phyloP scores from a whole-genome alignment of 2,113 vertebrate species.

The Setophaga petechia region DNA sequence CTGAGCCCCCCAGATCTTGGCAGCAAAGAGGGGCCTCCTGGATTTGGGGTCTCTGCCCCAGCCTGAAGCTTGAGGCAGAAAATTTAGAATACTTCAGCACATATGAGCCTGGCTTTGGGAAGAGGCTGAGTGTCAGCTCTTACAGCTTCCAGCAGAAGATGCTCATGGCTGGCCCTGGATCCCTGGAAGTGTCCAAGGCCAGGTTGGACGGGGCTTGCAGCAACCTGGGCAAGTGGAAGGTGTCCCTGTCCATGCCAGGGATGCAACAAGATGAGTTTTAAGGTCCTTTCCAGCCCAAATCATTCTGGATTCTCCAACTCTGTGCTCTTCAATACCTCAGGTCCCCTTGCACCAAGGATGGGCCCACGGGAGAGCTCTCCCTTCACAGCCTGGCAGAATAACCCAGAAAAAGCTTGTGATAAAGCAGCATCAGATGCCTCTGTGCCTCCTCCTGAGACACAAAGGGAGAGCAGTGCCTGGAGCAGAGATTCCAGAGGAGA shows the following conservation, averaged over 20 bases:
- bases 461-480: background rate
- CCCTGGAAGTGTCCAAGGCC: background rate
- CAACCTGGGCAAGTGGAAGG: background rate
- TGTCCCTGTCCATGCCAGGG: background rate
- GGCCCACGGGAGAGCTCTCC: background rate
- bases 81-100: rapidly evolving
- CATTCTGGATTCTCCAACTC: background rate
- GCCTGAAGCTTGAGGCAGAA: background rate
- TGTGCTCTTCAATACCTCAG: rapidly evolving
- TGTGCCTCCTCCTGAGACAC: background rate
- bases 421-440: background rate
- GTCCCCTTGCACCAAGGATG: background rate
- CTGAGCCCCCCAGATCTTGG: rapidly evolving
- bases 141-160: background rate
- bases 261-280: background rate
- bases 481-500: background rate
- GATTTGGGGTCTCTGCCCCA: background rate
- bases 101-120: background rate
- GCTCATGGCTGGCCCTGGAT: rapidly evolving
- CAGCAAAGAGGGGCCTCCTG: background rate
- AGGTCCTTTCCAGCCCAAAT: background rate
- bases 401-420: background rate
- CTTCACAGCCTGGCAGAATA: background rate
- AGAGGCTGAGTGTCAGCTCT: background rate
- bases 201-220: rapidly evolving